phyloP scores from a whole-genome alignment of 2,888 invertebrate genomes.

The Molanna angustata region DNA sequence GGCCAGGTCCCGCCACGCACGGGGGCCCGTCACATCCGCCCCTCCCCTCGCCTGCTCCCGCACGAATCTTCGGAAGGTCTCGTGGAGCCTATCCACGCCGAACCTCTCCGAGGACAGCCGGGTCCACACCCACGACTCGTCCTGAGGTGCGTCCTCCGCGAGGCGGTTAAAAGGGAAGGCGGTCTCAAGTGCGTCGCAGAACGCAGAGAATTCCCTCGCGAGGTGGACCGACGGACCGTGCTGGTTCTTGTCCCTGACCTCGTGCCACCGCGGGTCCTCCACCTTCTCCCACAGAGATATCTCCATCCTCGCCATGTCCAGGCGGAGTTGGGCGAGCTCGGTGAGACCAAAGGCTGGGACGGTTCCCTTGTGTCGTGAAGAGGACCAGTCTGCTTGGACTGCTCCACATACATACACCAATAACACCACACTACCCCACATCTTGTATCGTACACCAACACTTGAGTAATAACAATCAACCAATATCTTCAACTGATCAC shows the following conservation, averaged over 20 bases:
- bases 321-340: slow-evolving; percentile 59
- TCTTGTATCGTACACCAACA: too few species aligned
- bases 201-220: slow-evolving; percentile 55
- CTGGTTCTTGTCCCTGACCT: slow-evolving; percentile 37
- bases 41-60: slow-evolving; percentile 45
- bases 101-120: slow-evolving; percentile 59
- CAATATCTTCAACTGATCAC: too few species aligned
- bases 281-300: slow-evolving; percentile 51
- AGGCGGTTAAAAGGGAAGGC: slow-evolving; percentile 39
- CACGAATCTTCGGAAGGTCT: slow-evolving; percentile 63
- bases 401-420: not conserved
- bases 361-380: not conserved
- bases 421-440: too few species aligned
- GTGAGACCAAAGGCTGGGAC: slow-evolving; percentile 36
- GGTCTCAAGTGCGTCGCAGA: slow-evolving; percentile 53
- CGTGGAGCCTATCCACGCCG: slow-evolving; percentile 64
- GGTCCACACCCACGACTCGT: slow-evolving; percentile 62
- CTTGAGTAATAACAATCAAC: too few species aligned
- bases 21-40: slow-evolving; percentile 44
- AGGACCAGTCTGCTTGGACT: not conserved
- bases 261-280: slow-evolving; percentile 40
- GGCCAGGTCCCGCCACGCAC: slow-evolving; percentile 60
- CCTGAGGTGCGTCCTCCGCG: slow-evolving; percentile 34
- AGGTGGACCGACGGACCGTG: slow-evolving; percentile 55
- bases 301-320: slow-evolving; percentile 59